Conservation (phyloP, 1,140 invertebrate species). For the Liolophura sinensis region DNA sequence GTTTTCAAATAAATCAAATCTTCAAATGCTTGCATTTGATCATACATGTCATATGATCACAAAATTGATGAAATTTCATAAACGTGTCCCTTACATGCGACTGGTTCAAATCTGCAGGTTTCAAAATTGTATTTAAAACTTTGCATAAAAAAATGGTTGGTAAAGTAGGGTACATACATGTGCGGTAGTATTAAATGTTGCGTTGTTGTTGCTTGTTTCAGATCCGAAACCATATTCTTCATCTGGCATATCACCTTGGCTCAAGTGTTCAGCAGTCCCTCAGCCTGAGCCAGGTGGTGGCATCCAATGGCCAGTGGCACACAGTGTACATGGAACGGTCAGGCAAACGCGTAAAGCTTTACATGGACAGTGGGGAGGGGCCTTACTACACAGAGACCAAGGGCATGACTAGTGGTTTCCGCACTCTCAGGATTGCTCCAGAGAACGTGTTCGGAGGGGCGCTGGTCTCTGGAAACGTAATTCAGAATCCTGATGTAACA, state of each 20-base stretch:
- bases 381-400: slow-evolving; percentile 88
- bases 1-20: no score
- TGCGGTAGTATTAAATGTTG: not conserved
- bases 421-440: slow-evolving; percentile 60
- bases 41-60: no score
- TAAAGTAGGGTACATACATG: no score
- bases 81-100: no score
- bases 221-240: slow-evolving; percentile 1
- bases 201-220: slow-evolving; percentile 1
- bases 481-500: no score
- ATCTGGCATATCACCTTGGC: not conserved
- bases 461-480: no score
- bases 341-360: slow-evolving; percentile 90
- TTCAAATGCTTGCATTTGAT: no score
- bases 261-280: slow-evolving; percentile 66
- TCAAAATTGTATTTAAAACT: no score
- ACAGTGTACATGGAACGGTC: slow-evolving; percentile 78
- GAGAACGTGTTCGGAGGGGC: no score
- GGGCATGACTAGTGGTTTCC: slow-evolving; percentile 7
- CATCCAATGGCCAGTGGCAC: slow-evolving; percentile 98
- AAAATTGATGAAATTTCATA: no score
- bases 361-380: slow-evolving; percentile 93
- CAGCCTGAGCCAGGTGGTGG: slow-evolving; percentile 84
- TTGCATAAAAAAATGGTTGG: no score
- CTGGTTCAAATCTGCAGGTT: no score